Percentiles rank a stretch among this genome's conserved stretches.
Evolutionary conservation across 2,797 vertebrate species (phyloP).

Genomic region (Chromis chromis): DNA sequence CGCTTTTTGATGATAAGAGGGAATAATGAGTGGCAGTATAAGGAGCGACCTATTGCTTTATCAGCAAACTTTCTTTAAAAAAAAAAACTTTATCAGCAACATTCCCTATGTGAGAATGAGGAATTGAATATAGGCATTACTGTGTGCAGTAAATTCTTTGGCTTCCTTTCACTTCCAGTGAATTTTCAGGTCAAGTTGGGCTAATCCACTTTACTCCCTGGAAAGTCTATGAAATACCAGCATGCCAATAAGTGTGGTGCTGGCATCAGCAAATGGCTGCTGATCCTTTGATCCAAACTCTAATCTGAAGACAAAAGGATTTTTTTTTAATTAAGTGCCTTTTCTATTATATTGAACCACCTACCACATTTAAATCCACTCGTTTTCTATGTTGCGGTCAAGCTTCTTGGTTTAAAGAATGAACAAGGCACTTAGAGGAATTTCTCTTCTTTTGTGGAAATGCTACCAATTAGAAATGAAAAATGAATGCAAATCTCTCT

Average conservation of each 20-base stretch:
- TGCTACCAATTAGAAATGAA: slow-evolving; percentile 20
- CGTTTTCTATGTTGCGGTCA: slow-evolving; percentile 11
- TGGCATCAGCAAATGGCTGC: slow-evolving; percentile 56
- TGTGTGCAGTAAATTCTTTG: slow-evolving; percentile 32
- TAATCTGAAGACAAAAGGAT: slow-evolving; percentile 65
- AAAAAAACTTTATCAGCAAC: slow-evolving; percentile 36
- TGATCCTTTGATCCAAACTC: slow-evolving; percentile 62
- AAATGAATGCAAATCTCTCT: neutral
- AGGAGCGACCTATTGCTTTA: slow-evolving; percentile 33
- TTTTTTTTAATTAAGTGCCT: slow-evolving; percentile 54
- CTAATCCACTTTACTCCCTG: slow-evolving; percentile 68
- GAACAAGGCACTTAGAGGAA: neutral
- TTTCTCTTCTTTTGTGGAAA: slow-evolving; percentile 14
- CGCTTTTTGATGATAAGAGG: slow-evolving; percentile 33
- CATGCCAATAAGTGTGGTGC: slow-evolving; percentile 50
- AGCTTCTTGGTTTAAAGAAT: slow-evolving; percentile 14
- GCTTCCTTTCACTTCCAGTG: slow-evolving; percentile 38
- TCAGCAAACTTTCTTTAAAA: slow-evolving; percentile 25
- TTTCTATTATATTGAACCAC: slow-evolving; percentile 42
- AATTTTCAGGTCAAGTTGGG: slow-evolving; percentile 55
- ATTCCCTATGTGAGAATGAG: slow-evolving; percentile 42
- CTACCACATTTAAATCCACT: slow-evolving; percentile 34
- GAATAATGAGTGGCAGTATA: slow-evolving; percentile 35
- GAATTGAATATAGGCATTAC: slow-evolving; percentile 40
- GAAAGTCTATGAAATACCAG: slow-evolving; percentile 58